Percentiles rank a stretch among this genome's conserved stretches.
phyloP scores from a whole-genome alignment of 2,888 invertebrate species.

The Dioctria rufipes region DNA sequence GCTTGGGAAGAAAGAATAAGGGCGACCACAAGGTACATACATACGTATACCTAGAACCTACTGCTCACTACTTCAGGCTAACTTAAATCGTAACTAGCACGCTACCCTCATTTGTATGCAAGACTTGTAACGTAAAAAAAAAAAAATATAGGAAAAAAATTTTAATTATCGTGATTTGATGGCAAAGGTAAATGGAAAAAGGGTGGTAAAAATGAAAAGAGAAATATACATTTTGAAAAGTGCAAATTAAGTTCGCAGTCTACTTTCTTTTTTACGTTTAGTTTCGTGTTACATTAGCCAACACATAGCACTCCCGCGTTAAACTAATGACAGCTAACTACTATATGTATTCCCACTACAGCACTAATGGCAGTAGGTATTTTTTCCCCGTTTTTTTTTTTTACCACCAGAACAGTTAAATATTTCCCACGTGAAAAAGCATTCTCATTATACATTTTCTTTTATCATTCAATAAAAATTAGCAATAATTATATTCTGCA shows the following conservation, averaged over 20 bases:
- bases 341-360: too few relatives aligned
- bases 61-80: too few relatives aligned
- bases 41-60: too few relatives aligned
- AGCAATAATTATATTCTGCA: slow-evolving; percentile 54
- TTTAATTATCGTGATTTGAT: too few relatives aligned
- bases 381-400: too few relatives aligned
- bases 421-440: not conserved
- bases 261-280: not conserved
- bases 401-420: not conserved
- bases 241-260: slow-evolving; percentile 39
- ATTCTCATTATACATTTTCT: too few relatives aligned
- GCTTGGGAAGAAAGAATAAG: slow-evolving; percentile 17
- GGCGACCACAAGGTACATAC: not conserved
- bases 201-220: too few relatives aligned
- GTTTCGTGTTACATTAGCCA: slow-evolving; percentile 14
- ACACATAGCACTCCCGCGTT: not conserved
- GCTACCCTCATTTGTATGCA: slow-evolving; percentile 21
- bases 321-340: not conserved
- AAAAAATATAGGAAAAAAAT: too few relatives aligned
- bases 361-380: not conserved
- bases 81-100: slow-evolving; percentile 20
- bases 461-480: too few relatives aligned
- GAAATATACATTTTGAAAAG: not conserved
- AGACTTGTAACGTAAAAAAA: too few relatives aligned
- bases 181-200: too few relatives aligned